Evolutionary conservation across 2,113 vertebrate genomes (phyloP).

Genomic region (Meleagris gallopavo): DNA sequence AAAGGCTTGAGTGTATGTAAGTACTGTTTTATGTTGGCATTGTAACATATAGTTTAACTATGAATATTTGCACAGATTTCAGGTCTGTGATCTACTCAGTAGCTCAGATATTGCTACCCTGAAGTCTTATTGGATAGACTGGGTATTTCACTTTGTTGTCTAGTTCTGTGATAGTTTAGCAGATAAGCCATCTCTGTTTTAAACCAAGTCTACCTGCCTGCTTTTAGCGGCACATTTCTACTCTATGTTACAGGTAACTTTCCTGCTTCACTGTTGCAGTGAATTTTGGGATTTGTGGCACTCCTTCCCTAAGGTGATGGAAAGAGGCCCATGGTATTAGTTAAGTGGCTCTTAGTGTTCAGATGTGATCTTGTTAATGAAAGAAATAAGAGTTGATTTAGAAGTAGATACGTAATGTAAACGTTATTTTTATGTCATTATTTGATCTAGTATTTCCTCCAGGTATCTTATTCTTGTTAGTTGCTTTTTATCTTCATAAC

Average conservation of each 20-base stretch:
- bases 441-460: background rate
- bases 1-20: background rate
- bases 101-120: background rate
- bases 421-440: background rate
- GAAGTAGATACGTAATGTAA: background rate
- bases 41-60: background rate
- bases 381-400: background rate
- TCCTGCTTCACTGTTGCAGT: background rate
- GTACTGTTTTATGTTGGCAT: background rate
- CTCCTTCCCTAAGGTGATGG: background rate
- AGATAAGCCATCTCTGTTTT: background rate
- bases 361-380: background rate
- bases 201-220: background rate
- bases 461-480: background rate
- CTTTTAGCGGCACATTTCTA: background rate
- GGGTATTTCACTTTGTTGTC: background rate
- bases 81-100: background rate
- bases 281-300: background rate
- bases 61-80: background rate
- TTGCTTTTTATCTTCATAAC: background rate
- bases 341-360: background rate
- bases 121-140: background rate
- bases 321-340: background rate
- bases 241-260: background rate
- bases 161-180: background rate